These are phyloP conservation scores for Megaleporinus macrocephalus DNA, from an alignment of 2,113 vertebrate species.

Conservation along the genomic window DNA sequence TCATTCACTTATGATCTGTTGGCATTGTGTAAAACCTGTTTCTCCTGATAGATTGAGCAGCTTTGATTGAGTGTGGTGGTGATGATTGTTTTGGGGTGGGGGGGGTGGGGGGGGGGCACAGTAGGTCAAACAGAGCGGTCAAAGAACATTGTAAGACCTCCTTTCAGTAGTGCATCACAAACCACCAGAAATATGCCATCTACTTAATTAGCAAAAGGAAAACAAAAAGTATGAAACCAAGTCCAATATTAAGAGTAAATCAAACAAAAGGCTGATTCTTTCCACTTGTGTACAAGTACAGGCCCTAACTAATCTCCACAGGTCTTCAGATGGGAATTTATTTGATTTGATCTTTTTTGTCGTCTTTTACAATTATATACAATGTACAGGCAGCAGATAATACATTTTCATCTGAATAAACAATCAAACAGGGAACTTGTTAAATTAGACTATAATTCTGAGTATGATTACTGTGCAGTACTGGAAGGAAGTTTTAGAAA, in stretches of 20 bases:
- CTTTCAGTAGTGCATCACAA: conserved; percentile 69
- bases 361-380: conserved; percentile 84
- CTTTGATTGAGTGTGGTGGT: no score
- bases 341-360: conserved; percentile 75
- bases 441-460: conserved; percentile 63
- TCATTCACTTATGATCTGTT: neutral
- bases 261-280: conserved; percentile 55
- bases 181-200: neutral
- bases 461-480: conserved; percentile 72
- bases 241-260: conserved; percentile 52
- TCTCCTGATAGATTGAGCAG: neutral
- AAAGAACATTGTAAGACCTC: conserved; percentile 57
- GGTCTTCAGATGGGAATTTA: conserved; percentile 74
- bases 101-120: conserved; percentile 44
- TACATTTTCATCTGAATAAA: conserved; percentile 76
- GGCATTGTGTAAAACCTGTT: neutral
- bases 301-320: conserved; percentile 72
- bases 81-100: no score
- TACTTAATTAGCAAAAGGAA: neutral
- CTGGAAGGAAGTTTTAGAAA: conserved; percentile 76
- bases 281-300: conserved; percentile 74
- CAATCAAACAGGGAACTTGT: conserved; percentile 72
- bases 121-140: neutral
- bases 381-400: conserved; percentile 85
- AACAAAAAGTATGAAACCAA: conserved; percentile 49